Base-by-base conservation (phyloP, 92 coral and sea anemone species). In the Chrysogorgia sp. region DNA sequence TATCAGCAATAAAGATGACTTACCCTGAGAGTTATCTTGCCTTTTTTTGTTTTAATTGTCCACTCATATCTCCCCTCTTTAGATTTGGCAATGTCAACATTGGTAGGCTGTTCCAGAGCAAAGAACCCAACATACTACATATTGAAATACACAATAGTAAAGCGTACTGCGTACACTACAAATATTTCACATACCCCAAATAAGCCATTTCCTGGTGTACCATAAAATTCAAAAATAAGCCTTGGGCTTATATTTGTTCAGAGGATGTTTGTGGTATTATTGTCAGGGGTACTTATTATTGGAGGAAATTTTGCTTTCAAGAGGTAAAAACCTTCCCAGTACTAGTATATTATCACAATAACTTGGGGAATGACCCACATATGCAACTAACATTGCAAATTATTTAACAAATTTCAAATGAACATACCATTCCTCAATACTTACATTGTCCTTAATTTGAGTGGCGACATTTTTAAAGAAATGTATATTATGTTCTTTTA, bases 381-480 rank as follows among this genome's bases (percentile, higher is more conserved):
- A n/a, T n/a, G n/a, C n/a, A n/a, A n/a, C n/a, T n/a, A n/a, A n/a
- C n/a, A n/a, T n/a, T n/a, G n/a, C n/a, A n/a, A n/a, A n/a, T n/a
- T n/a, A n/a, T n/a, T n/a, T n/a, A n/a, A n/a, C n/a, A n/a, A n/a
- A n/a, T n/a, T n/a, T n/a, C n/a, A 71, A 30, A 45, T 10, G 15
- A 3, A 9, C 2, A 40, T 34, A 23, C 10, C n/a, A 14, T 52
- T 49, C 10, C 12, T 15, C 15, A 12, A 17, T 19, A 81, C 96
- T 90, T 78, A 90, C 96, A 82, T 88, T 90, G 67, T 88, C 92
- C 29, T 79, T 82, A 15, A 67, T 68, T 34, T 78, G 84, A 15
- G 96, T 85, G 74, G 88, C 79, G 29, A 81, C 25, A 75, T 90
- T 82, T 37, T 83, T 84, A 66, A 84, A 88, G 86, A 88, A 88